Conservation (phyloP, 2,888 invertebrate species). For the Cremastinae sp. region DNA sequence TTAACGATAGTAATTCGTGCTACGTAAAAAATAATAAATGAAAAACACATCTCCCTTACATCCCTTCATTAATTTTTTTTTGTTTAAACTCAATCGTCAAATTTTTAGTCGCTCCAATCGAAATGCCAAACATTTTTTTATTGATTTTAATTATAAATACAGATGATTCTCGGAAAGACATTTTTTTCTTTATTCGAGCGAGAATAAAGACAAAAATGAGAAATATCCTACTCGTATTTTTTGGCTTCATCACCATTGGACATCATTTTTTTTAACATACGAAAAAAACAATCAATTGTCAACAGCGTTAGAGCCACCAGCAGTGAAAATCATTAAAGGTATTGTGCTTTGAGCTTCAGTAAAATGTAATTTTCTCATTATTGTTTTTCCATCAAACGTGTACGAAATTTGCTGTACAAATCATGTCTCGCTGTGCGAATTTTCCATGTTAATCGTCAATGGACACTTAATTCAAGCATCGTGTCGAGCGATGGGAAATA, state of each 20-base stretch:
- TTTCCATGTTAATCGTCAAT: too few species aligned
- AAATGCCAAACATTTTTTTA: background rate
- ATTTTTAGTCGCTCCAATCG: background rate
- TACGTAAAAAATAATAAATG: constrained; percentile 2
- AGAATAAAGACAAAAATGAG: background rate
- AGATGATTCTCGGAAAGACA: background rate
- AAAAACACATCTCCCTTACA: constrained; percentile 10
- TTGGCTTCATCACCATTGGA: constrained; percentile 3
- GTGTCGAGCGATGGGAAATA: too few species aligned
- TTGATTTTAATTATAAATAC: background rate
- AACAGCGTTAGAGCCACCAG: constrained; percentile 59
- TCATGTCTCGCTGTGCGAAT: too few species aligned
- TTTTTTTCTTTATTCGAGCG: background rate
- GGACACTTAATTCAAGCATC: too few species aligned
- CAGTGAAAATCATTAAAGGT: constrained; percentile 58
- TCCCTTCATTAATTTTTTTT: background rate
- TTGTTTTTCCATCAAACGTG: constrained; percentile 1
- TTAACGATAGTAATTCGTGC: constrained; percentile 13
- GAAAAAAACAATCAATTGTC: constrained; percentile 19
- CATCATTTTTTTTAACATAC: constrained; percentile 18
- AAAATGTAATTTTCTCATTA: constrained; percentile 1
- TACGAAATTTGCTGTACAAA: too few species aligned
- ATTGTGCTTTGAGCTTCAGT: constrained; percentile 41
- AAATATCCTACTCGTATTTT: background rate
- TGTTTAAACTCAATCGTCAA: background rate